These are phyloP conservation scores for Platorchestia sp. DNA, from an alignment of 1,140 invertebrate genomes.

Conservation along the genomic window DNA sequence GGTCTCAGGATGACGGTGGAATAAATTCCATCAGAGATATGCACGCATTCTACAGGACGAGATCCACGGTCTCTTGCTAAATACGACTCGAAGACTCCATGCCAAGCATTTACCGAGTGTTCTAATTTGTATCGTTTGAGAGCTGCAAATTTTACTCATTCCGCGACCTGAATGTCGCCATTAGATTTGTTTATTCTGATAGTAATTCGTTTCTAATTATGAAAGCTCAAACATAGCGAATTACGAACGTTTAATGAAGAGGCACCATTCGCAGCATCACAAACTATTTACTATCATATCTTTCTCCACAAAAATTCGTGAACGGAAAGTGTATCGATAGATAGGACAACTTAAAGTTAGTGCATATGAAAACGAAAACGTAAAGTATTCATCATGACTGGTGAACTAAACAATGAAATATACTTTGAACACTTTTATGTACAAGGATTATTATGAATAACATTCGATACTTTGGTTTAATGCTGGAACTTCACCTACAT, in stretches of 20 bases:
- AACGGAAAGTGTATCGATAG: neutral
- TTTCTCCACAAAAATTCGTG: neutral
- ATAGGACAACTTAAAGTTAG: neutral
- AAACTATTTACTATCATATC: neutral
- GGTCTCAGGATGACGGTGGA: constrained; percentile 22
- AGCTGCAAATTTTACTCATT: neutral
- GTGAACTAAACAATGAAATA: constrained; percentile 23
- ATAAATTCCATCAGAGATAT: neutral
- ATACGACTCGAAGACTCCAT: neutral
- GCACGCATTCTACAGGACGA: neutral
- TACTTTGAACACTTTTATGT: constrained; percentile 19
- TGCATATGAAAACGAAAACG: constrained; percentile 8
- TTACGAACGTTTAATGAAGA: neutral
- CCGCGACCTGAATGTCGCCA: neutral
- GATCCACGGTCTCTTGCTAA: neutral
- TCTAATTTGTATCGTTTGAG: neutral
- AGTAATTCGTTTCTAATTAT: neutral
- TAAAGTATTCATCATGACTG: constrained; percentile 32
- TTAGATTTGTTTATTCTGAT: neutral
- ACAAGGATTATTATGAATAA: constrained; percentile 11
- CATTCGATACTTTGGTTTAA: constrained; percentile 42
- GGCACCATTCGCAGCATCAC: neutral
- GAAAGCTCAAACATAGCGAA: neutral
- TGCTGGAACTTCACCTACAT: neutral
- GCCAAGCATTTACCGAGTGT: neutral